These are phyloP conservation scores for Sebastes elongatus DNA, from an alignment of 2,797 vertebrate genomes.

Conservation along the genomic window DNA sequence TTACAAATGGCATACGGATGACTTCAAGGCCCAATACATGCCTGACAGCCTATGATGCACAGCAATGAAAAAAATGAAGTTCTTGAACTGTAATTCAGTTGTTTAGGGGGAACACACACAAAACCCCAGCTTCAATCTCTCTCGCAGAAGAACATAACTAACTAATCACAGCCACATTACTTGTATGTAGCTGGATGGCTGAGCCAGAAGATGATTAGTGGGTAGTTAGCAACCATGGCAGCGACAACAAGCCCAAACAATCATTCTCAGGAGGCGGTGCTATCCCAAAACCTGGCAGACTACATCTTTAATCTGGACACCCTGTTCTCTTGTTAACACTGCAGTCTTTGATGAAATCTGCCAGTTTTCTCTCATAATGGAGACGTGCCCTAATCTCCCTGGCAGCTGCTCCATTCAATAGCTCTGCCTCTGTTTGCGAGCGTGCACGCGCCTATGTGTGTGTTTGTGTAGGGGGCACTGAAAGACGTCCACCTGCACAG, in stretches of 20 bases:
- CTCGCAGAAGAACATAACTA: conserved; percentile 40
- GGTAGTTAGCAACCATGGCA: conserved; percentile 72
- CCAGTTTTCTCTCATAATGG: conserved; percentile 75
- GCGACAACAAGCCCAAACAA: conserved; percentile 76
- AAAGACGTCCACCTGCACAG: conserved; percentile 73
- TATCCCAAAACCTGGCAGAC: conserved; percentile 65
- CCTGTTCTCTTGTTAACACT: conserved; percentile 78
- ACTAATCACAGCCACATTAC: conserved; percentile 65
- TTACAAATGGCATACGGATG: conserved; percentile 17
- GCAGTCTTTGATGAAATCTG: conserved; percentile 79
- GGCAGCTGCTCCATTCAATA: conserved; percentile 84
- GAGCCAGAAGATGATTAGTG: conserved; percentile 70
- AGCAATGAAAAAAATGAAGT: neutral
- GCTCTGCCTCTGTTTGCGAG: conserved; percentile 64
- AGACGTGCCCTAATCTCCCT: conserved; percentile 79
- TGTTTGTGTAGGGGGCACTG: conserved; percentile 27
- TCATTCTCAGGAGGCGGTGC: conserved; percentile 56
- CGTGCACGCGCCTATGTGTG: conserved; percentile 6
- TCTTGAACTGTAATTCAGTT: neutral
- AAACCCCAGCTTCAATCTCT: conserved; percentile 32
- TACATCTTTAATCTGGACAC: conserved; percentile 76
- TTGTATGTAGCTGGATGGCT: conserved; percentile 45
- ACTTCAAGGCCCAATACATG: conserved; percentile 23
- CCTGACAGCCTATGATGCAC: neutral
- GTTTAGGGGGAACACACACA: conserved; percentile 8